Conservation (phyloP, 2,888 invertebrate species). For the Toxonevra muliebris region DNA sequence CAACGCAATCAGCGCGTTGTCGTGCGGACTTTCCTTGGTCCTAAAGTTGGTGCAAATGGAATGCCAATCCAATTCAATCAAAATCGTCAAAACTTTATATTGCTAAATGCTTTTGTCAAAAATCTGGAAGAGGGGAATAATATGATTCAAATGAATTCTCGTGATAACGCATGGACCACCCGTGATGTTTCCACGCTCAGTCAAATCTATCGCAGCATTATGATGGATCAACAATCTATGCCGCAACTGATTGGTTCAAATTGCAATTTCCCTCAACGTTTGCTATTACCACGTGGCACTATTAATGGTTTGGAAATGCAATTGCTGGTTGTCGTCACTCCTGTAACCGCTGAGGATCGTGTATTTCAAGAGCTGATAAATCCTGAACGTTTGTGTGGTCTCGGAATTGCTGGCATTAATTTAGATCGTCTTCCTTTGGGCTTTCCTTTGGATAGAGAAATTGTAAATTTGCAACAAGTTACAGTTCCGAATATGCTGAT, state of each 20-base stretch:
- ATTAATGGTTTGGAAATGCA: constrained; percentile 69
- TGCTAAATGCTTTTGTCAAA: constrained; percentile 71
- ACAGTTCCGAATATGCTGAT: constrained; percentile 67
- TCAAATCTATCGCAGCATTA: constrained; percentile 65
- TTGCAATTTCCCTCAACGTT: constrained; percentile 69
- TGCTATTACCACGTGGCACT: constrained; percentile 71
- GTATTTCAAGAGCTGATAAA: constrained; percentile 4
- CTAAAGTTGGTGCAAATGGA: constrained; percentile 70
- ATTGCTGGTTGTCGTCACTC: constrained; percentile 69
- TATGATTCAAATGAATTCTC: constrained; percentile 45
- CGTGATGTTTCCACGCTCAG: constrained; percentile 66
- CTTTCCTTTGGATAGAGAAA: constrained; percentile 76
- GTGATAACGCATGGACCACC: constrained; percentile 56
- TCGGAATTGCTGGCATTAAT: constrained; percentile 66
- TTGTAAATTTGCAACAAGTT: constrained; percentile 68
- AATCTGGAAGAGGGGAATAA: constrained; percentile 67
- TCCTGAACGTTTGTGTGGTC: constrained; percentile 32
- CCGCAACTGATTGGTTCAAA: constrained; percentile 54
- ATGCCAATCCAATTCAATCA: constrained; percentile 66
- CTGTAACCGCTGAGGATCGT: constrained; percentile 43
- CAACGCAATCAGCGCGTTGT: constrained; percentile 68
- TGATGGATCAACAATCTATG: constrained; percentile 41
- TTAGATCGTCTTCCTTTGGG: constrained; percentile 72
- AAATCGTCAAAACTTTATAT: constrained; percentile 70
- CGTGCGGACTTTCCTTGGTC: constrained; percentile 73